Conservation (phyloP, 2,113 vertebrate genomes). For the Brachyistius frenatus region DNA sequence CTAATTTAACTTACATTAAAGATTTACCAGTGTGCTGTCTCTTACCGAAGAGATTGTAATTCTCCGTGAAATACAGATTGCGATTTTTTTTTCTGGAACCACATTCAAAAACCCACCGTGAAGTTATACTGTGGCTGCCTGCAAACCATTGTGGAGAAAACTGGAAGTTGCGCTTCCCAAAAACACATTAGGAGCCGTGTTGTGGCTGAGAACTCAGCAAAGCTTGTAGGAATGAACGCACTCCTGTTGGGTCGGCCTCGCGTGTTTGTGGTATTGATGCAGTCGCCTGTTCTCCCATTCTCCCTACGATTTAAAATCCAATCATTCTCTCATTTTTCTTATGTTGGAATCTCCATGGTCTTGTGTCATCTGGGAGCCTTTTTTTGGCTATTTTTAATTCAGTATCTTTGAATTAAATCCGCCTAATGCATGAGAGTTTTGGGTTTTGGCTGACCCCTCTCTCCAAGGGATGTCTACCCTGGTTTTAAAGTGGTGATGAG, state of each 20-base stretch:
- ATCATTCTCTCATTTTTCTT: slow-evolving; percentile 32
- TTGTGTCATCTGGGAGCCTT: slow-evolving; percentile 39
- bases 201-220: slow-evolving; percentile 56
- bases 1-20: neutral
- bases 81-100: slow-evolving; percentile 46
- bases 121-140: slow-evolving; percentile 42
- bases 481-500: slow-evolving; percentile 65
- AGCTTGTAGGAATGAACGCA: slow-evolving; percentile 50
- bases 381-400: slow-evolving; percentile 4
- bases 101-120: slow-evolving; percentile 33
- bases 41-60: neutral
- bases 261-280: slow-evolving; percentile 69
- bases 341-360: slow-evolving; percentile 21
- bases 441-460: slow-evolving; percentile 56
- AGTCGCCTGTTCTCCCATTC: slow-evolving; percentile 26
- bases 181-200: slow-evolving; percentile 52
- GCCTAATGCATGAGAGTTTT: slow-evolving; percentile 47
- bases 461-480: slow-evolving; percentile 48
- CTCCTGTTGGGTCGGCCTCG: slow-evolving; percentile 37
- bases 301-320: slow-evolving; percentile 4
- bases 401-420: slow-evolving; percentile 25
- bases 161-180: slow-evolving; percentile 32
- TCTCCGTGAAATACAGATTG: slow-evolving; percentile 19
- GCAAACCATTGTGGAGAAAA: slow-evolving; percentile 47
- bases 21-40: slow-evolving; percentile 3